Percentiles rank a stretch among this genome's conserved stretches.
Evolutionary conservation across 2,797 vertebrate species (phyloP).

Genomic region (Pipistrellus pipistrellus): DNA sequence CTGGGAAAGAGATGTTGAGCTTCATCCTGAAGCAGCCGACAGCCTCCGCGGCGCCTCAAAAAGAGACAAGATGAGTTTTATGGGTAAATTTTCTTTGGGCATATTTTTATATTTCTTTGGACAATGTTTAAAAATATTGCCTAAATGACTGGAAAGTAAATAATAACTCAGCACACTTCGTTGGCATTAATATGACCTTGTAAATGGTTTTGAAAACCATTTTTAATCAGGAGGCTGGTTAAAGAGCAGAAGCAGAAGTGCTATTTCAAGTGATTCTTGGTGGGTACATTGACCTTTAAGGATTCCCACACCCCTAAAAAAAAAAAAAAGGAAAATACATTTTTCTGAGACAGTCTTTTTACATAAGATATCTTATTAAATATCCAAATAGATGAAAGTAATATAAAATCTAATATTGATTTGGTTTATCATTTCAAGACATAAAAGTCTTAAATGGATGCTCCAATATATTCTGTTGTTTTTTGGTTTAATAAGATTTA

Average conservation of each 20-base stretch:
- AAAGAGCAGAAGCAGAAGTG: neutral
- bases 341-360: conserved; percentile 11
- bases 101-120: neutral
- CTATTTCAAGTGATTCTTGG: neutral
- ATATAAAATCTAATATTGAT: conserved; percentile 52
- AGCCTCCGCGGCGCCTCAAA: too few species aligned
- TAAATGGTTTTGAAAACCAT: neutral
- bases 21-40: too few species aligned
- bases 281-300: neutral
- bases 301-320: too few species aligned
- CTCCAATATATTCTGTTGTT: conserved; percentile 51
- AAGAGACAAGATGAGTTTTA: neutral
- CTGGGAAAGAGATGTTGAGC: too few species aligned
- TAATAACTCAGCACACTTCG: neutral
- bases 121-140: neutral
- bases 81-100: neutral
- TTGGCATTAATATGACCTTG: neutral
- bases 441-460: conserved; percentile 1
- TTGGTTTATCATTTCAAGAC: conserved; percentile 47
- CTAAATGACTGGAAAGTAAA: conserved; percentile 2
- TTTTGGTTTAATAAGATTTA: conserved; percentile 46
- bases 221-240: neutral
- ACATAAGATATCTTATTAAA: neutral
- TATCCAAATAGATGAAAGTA: conserved; percentile 14
- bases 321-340: neutral